Evolutionary conservation across 1,140 invertebrate species (phyloP).

Genomic region (Zaprionus capensis): DNA sequence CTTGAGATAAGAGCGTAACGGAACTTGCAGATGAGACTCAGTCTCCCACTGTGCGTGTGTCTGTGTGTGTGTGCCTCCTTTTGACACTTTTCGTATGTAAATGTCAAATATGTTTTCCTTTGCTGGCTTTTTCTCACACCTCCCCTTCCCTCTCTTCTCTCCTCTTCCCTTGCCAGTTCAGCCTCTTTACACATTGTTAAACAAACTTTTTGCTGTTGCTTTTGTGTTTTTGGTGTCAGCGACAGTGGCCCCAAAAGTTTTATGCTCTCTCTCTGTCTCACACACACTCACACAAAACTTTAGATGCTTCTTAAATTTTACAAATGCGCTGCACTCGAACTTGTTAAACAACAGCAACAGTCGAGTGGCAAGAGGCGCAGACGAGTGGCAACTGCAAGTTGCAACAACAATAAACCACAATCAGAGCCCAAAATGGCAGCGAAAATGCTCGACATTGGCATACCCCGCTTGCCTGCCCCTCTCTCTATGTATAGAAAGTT

Average conservation of each 20-base stretch:
- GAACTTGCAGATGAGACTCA: constrained; percentile 37
- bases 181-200: constrained; percentile 75
- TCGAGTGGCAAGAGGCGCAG: constrained; percentile 1
- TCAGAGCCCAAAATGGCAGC: neutral
- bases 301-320: constrained; percentile 76
- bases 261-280: constrained; percentile 12
- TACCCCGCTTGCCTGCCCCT: neutral
- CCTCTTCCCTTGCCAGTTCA: constrained; percentile 28
- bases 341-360: constrained; percentile 70
- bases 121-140: constrained; percentile 46
- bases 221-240: constrained; percentile 77
- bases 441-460: constrained; percentile 11
- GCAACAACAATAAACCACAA: constrained; percentile 44
- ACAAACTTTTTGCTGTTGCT: constrained; percentile 64
- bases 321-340: constrained; percentile 79
- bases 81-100: constrained; percentile 79
- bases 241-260: constrained; percentile 68
- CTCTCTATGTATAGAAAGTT: neutral
- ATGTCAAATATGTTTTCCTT: constrained; percentile 77
- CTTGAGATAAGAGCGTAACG: constrained; percentile 54
- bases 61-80: constrained; percentile 57
- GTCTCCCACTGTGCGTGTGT: constrained; percentile 3
- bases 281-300: constrained; percentile 48
- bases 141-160: neutral
- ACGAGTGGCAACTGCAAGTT: neutral